A percentile compares a stretch with the other conserved stretches of the same genome.
Conservation (phyloP, 1,140 invertebrate species). For the Pogonomyrmex barbatus region DNA sequence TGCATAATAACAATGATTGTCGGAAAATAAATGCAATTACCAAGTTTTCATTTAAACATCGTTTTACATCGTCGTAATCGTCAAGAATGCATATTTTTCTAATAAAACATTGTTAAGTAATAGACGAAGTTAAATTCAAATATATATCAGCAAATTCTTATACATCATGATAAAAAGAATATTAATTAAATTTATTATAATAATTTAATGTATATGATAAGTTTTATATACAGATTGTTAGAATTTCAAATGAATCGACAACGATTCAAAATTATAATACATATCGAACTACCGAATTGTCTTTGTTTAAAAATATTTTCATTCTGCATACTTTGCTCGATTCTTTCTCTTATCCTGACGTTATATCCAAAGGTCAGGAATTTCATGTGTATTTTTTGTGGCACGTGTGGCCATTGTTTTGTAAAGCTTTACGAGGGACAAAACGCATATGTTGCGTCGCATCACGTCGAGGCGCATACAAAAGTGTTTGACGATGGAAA, state of each 20-base stretch:
- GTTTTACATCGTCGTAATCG: neutral
- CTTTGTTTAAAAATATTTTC: neutral
- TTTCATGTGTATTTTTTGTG: slow-evolving; percentile 7
- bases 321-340: neutral
- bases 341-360: neutral
- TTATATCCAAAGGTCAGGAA: neutral
- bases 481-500: slow-evolving; percentile 39
- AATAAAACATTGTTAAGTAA: neutral
- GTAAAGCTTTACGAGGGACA: slow-evolving; percentile 47
- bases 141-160: neutral
- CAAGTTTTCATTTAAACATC: slow-evolving; percentile 14
- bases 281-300: neutral
- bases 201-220: neutral
- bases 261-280: neutral
- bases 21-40: neutral
- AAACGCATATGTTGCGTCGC: neutral
- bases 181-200: neutral
- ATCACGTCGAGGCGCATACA: slow-evolving; percentile 14
- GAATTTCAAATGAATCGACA: neutral
- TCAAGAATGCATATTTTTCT: neutral
- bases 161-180: neutral
- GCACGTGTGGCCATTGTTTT: slow-evolving; percentile 13
- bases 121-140: neutral
- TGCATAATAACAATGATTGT: slow-evolving; percentile 20
- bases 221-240: neutral